Evolutionary conservation across 2,888 invertebrate genomes (phyloP).

Genomic region (Lottia scabra): DNA sequence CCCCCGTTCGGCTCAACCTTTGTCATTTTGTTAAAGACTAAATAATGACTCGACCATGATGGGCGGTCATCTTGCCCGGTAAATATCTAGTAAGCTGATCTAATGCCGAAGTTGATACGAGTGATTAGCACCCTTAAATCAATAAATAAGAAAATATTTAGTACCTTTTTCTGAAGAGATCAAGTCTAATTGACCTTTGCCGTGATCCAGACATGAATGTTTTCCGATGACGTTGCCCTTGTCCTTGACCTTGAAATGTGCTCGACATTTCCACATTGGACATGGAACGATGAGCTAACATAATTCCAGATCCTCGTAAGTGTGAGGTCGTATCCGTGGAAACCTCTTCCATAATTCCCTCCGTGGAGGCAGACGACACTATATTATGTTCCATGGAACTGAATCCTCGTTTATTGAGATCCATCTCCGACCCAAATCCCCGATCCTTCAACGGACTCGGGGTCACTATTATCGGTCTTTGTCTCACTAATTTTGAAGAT

Average conservation of each 20-base stretch:
- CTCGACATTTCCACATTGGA: conserved; percentile 17
- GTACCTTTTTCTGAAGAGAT: neutral
- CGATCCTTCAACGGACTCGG: neutral
- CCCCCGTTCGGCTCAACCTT: too few species aligned
- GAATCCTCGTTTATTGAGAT: neutral
- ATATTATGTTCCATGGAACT: neutral
- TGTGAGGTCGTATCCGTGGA: neutral
- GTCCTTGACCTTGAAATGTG: conserved; percentile 3
- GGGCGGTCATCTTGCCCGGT: too few species aligned
- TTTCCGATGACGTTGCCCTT: neutral
- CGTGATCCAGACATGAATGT: neutral
- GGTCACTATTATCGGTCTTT: neutral
- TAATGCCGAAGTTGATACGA: too few species aligned
- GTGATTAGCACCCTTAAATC: too few species aligned
- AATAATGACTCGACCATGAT: too few species aligned
- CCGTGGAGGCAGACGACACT: neutral
- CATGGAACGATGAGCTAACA: conserved; percentile 16
- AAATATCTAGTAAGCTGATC: too few species aligned
- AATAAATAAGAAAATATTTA: neutral
- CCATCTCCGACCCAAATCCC: neutral
- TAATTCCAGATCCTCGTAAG: conserved; percentile 1
- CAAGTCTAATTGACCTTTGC: neutral
- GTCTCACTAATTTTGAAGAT: neutral
- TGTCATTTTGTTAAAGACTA: too few species aligned
- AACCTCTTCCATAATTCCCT: neutral